Evolutionary conservation across 1,140 invertebrate genomes (phyloP), one percentile per base, ranked within the genome.

Genomic region (Telenomus remus): DNA sequence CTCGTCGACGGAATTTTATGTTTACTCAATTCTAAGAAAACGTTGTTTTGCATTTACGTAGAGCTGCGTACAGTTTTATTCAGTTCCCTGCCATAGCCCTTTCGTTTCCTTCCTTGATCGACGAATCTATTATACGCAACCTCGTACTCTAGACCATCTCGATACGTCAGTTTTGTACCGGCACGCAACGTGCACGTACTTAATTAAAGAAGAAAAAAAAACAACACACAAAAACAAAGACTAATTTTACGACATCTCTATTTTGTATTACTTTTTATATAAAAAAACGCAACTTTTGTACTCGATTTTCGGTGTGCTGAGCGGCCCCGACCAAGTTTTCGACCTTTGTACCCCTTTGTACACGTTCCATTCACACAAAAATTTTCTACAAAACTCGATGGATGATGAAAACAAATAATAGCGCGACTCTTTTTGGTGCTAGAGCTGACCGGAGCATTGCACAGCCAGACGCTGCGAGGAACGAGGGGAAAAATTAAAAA

Each of bases 391-490:
- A 56, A 33, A 66, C 16, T 6, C 39, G 19, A 44, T 42, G 12
- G 49, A 33, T 56, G 33, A 14, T 35, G 33, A 11, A 33, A 13
- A n/a, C 12, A n/a, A 46, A 19, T 42, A 34, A 34, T 43, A 16
- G 42, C 37, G 55, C 12, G 19, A 46, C 56, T 75, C 80, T 70
- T 84, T 81, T 84, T 85, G 84, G 85, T 87, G 85, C 85, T 87
- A 85, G 80, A 75, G 82, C 82, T 84, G 82, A 80, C 83, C 82
- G 85, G 81, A 86, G 76, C 85, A 87, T 86, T 88, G 82, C 86
- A 88, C 86, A 87, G 79, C 85, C 87, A 88, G 86, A 87, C 86
- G 81, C 57, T 47, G 80, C 65, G 77, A 71, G 64, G n/a, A 78
- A 82, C 39, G 65, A 74, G 13, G 11, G 14, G 14, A n/a, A n/a